Conservation (phyloP, 2,797 vertebrate genomes). For the Microcaecilia unicolor region DNA sequence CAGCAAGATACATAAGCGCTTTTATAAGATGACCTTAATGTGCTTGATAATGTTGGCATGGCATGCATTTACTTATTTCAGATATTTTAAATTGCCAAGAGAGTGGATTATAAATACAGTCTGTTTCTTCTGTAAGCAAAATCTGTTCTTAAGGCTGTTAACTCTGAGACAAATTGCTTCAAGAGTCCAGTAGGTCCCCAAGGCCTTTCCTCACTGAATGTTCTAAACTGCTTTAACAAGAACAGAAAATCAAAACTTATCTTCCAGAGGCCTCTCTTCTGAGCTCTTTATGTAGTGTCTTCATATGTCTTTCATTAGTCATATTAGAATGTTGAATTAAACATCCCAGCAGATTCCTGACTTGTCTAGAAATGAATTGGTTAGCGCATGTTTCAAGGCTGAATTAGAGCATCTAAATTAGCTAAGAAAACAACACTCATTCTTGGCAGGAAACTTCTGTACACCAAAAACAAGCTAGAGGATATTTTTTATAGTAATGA, state of each 20-base stretch:
- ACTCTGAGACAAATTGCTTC: slow-evolving; percentile 3
- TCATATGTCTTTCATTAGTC: slow-evolving; percentile 3
- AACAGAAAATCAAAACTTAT: slow-evolving; percentile 23
- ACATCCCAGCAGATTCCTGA: background rate
- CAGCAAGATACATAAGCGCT: background rate
- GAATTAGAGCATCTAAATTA: background rate
- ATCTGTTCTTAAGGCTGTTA: slow-evolving; percentile 2
- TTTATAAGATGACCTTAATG: background rate
- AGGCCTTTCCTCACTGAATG: slow-evolving; percentile 8
- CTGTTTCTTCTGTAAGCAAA: background rate
- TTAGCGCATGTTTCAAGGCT: slow-evolving; percentile 1
- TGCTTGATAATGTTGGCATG: background rate
- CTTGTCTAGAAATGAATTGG: background rate
- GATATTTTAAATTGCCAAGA: slow-evolving; percentile 8
- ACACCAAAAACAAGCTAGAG: background rate
- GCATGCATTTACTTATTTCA: background rate
- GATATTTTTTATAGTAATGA: background rate
- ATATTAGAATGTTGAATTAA: slow-evolving; percentile 5
- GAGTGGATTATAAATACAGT: slow-evolving; percentile 2
- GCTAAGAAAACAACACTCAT: background rate
- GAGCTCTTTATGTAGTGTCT: slow-evolving; percentile 9
- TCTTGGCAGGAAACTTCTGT: background rate
- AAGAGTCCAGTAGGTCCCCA: background rate
- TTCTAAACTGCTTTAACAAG: slow-evolving; percentile 23
- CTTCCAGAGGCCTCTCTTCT: slow-evolving; percentile 12